Base-by-base conservation (phyloP, 2,797 vertebrate genomes). In the Hippoglossus hippoglossus region DNA sequence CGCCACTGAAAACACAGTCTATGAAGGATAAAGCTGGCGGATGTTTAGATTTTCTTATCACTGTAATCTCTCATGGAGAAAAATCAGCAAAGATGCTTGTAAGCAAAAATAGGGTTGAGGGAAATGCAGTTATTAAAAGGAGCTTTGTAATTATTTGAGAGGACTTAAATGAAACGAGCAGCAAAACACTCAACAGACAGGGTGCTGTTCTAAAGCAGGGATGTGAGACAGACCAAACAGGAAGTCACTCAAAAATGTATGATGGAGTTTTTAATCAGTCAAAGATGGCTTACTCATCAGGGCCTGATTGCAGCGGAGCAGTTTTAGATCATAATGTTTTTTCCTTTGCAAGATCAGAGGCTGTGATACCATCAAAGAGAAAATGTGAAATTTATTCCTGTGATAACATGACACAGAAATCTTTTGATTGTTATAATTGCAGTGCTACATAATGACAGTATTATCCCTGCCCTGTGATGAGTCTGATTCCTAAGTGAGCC, bases 211-310 rank as follows among this genome's bases (percentile, higher is more conserved):
- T 75, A 77, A 58, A 81, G 76, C 72, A 82, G 86, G 92, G 93
- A 94, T 93, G 89, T 90, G 82, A 84, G 82, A 85, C 87, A 95
- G 94, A 95, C 94, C 92, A 94, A 95, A 95, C 93, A 95, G 94
- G 94, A 95, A 94, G 90, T 89, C 73, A 79, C 89, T 89, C 80
- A 93, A 93, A 92, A 93, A 93, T 94, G 90, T 86, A 92, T 85
- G 90, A 72, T 76, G 77, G 77, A 75, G 86, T 90, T 91, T 94
- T 94, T 94, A 94, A 95, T 95, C 92, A 94, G 91, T 80, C 59
- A 86, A 88, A 89, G 89, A 91, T 91, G 89, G 82, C 80, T 83
- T 61, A 87, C 87, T 92, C 85, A 88, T 90, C 86, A 88, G 74
- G 72, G 65, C 75, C 71, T 93, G 92, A 92, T 93, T 94, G 87